phyloP scores from a whole-genome alignment of 2,797 vertebrate genomes.

The Lepilemur septentrionalis region DNA sequence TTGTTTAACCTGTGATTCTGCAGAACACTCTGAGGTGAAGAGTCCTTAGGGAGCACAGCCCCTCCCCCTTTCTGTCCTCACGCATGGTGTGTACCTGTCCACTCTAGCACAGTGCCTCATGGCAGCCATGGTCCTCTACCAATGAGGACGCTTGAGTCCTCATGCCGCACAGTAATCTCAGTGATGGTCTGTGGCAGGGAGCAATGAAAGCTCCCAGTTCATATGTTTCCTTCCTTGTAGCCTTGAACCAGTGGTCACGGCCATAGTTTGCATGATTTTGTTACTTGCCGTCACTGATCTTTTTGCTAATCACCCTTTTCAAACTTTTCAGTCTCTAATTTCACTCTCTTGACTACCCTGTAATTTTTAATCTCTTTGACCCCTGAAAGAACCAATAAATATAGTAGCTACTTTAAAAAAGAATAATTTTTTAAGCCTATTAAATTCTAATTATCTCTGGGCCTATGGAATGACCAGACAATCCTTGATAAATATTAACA shows the following conservation, averaged over 20 bases:
- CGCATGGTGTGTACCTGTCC: not conserved
- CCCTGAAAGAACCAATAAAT: not conserved
- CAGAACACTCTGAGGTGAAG: not conserved
- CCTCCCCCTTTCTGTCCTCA: not conserved
- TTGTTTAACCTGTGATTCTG: not conserved
- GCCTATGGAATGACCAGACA: not conserved
- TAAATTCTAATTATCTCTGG: not conserved
- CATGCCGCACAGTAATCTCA: rapidly evolving
- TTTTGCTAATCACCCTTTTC: not conserved
- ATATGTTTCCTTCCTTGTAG: not conserved
- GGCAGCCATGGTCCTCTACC: rapidly evolving
- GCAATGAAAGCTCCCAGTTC: not conserved
- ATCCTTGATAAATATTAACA: not conserved
- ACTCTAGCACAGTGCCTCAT: not conserved
- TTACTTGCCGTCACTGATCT: not conserved
- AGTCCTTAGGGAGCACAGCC: not conserved
- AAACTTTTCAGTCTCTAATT: not conserved
- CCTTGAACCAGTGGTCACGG: not conserved
- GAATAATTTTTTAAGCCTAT: not conserved
- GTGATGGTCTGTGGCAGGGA: not conserved
- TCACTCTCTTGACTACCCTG: not conserved
- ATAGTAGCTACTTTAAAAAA: not conserved
- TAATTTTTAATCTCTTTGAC: not conserved
- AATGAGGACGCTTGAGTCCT: not conserved
- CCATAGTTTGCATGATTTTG: not conserved